phyloP scores from a whole-genome alignment of 2,797 vertebrate genomes.

The Neopelma chrysocephalum region DNA sequence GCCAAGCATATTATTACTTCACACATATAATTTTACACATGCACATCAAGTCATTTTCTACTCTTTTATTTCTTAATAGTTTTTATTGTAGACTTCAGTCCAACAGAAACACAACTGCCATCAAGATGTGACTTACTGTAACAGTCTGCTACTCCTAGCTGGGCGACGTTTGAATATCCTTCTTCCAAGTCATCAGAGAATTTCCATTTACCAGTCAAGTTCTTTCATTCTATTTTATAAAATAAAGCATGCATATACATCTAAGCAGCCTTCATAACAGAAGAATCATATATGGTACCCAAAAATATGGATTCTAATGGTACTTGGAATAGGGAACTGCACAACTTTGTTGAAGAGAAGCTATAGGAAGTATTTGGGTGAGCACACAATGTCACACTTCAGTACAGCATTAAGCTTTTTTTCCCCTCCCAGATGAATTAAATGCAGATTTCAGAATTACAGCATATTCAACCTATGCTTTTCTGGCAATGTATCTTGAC shows the following conservation, averaged over 20 bases:
- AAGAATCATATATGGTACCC: background rate
- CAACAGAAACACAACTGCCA: background rate
- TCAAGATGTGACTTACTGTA: background rate
- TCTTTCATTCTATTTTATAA: background rate
- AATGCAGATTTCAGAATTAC: background rate
- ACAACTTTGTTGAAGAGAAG: background rate
- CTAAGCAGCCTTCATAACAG: background rate
- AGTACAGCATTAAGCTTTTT: background rate
- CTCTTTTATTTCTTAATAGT: background rate
- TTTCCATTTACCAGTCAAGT: background rate
- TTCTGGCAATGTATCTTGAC: background rate
- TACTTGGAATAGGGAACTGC: background rate
- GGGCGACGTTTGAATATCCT: background rate
- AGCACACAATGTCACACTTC: background rate
- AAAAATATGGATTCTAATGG: background rate
- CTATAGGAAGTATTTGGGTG: background rate
- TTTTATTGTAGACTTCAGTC: background rate
- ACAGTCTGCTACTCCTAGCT: background rate
- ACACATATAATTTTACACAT: background rate
- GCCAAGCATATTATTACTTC: background rate
- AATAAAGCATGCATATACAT: background rate
- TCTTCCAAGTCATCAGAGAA: background rate
- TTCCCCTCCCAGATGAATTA: rapidly evolving
- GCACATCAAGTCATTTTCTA: background rate
- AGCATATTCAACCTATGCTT: background rate